Conservation (phyloP, 2,113 vertebrate genomes). For the Pao palembangensis region DNA sequence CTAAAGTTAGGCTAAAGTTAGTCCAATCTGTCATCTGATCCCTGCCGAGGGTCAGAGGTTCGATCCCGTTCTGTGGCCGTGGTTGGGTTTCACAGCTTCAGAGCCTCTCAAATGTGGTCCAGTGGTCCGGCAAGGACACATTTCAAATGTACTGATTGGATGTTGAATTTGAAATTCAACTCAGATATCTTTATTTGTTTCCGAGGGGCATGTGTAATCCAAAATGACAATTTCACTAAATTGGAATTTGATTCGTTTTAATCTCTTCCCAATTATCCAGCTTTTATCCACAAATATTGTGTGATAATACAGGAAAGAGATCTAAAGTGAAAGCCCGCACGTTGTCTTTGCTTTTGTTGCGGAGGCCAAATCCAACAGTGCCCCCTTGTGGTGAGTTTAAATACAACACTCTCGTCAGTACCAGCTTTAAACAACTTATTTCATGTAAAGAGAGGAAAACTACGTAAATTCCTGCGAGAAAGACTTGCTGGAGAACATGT, state of each 20-base stretch:
- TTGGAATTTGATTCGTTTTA: background rate
- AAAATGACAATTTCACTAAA: background rate
- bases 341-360: too few relatives aligned
- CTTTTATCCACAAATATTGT: background rate
- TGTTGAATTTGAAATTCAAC: background rate
- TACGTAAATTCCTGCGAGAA: background rate
- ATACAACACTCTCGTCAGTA: background rate
- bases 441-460: background rate
- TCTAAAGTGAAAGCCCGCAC: too few relatives aligned
- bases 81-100: slow-evolving; percentile 58
- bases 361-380: slow-evolving; percentile 27
- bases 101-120: slow-evolving; percentile 20
- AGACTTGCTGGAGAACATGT: background rate
- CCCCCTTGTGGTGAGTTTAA: slow-evolving; percentile 49
- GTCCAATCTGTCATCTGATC: slow-evolving; percentile 64
- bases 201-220: too few relatives aligned
- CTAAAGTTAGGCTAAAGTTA: slow-evolving; percentile 74
- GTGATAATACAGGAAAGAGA: background rate
- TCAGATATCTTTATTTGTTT: background rate
- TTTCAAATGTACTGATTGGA: slow-evolving; percentile 13
- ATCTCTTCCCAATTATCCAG: background rate
- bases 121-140: slow-evolving; percentile 5
- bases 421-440: background rate
- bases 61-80: slow-evolving; percentile 38
- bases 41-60: slow-evolving; percentile 51